Evolutionary conservation across 1,140 invertebrate genomes (phyloP), one percentile per base, ranked within the genome.

Genomic region (Harlomillsia oculata): DNA sequence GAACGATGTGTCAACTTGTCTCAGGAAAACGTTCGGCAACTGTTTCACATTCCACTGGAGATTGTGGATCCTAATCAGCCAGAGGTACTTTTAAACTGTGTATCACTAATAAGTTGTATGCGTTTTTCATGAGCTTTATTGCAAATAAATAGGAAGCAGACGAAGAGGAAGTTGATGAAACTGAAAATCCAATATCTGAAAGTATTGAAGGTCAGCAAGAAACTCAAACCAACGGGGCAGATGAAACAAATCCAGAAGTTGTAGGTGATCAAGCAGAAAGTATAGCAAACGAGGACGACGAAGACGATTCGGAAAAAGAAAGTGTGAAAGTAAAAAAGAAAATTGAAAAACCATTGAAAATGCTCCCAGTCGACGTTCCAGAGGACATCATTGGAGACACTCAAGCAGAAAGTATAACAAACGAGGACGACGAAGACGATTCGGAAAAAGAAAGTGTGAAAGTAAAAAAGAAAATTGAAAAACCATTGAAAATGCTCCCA

Each of bases 21-120:
- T 40, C 59, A 65, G 26, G 53, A 60, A 1, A 53, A 41, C 52
- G 59, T 59, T 0, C 32, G 63, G 1, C n/a, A 54, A 21, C 56
- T 65, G 11, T 65, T 62, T 44, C 23, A 49, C 28, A 65, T 65
- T 14, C 63, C 63, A 11, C 23, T 45, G 43, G 56, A 57, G 41
- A 59, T 64, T n/a, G 55, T 53, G 1, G 63, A 64, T 44, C 59
- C 59, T n/a, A 55, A 40, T 20, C 39, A 56, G 16, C 45, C 52
- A 23, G 56, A 58, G 6, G 21, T 6, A 8, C 29, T 5, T 4
- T 34, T 11, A n/a, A 13, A 6, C 43, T 8, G 26, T 11, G 20
- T 6, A n/a, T n/a, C n/a, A n/a, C n/a, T n/a, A n/a, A n/a, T n/a
- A n/a, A n/a, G n/a, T n/a, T n/a, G n/a, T n/a, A n/a, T n/a, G n/a